Conservation (phyloP, 2,113 vertebrate species). For the Hyperoodon ampullatus region DNA sequence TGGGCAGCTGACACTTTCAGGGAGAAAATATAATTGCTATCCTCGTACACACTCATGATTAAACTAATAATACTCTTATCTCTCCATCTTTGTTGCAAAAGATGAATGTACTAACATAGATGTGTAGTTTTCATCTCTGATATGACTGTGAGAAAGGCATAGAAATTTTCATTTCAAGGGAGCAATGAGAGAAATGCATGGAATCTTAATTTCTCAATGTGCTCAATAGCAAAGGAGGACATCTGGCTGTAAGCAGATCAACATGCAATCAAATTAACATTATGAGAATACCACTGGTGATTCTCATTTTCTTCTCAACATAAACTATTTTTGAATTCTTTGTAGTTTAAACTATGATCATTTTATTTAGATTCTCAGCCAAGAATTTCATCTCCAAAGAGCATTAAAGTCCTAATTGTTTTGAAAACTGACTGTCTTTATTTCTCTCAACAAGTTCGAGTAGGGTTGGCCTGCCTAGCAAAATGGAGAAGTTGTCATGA, state of each 20-base stretch:
- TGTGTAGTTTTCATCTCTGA: conserved; percentile 57
- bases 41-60: conserved; percentile 57
- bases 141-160: conserved; percentile 48
- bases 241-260: conserved; percentile 21
- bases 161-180: conserved; percentile 51
- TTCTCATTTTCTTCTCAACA: conserved; percentile 52
- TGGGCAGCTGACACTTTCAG: conserved; percentile 54
- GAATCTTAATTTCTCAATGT: conserved; percentile 40
- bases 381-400: conserved; percentile 50
- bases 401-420: not conserved
- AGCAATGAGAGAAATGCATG: conserved; percentile 29
- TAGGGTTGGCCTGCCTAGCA: not conserved
- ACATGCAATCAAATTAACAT: conserved; percentile 54
- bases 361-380: conserved; percentile 31
- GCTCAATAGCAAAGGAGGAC: not conserved
- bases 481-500: not conserved
- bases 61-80: conserved; percentile 67
- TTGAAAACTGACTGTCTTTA: conserved; percentile 33
- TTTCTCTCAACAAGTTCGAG: not conserved
- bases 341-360: conserved; percentile 49
- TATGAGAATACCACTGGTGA: conserved; percentile 20
- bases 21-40: conserved; percentile 70
- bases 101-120: not conserved
- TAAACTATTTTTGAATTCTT: conserved; percentile 60
- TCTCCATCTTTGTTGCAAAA: conserved; percentile 65